phyloP scores from a whole-genome alignment of 2,888 invertebrate genomes.

The Ptychoptera albimana region DNA sequence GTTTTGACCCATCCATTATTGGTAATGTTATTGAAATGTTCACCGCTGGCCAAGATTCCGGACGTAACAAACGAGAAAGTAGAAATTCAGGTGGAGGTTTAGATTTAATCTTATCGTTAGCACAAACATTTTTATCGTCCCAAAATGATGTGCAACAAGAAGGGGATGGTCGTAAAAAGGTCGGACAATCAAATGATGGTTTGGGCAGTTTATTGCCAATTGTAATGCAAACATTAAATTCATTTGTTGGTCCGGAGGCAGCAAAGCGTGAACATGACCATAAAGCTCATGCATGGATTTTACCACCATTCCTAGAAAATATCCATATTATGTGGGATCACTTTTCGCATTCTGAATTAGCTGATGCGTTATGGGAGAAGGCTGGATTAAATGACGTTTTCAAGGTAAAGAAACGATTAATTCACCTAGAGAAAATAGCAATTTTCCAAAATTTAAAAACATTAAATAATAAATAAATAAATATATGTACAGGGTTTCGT shows the following conservation, averaged over 20 bases:
- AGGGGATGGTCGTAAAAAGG: slow-evolving; percentile 16
- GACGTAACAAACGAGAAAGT: background rate
- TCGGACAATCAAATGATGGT: slow-evolving; percentile 14
- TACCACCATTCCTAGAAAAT: slow-evolving; percentile 54
- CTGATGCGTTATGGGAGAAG: slow-evolving; percentile 53
- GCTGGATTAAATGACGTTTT: slow-evolving; percentile 54
- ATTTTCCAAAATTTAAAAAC: background rate
- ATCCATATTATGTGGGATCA: slow-evolving; percentile 62
- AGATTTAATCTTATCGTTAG: slow-evolving; percentile 36
- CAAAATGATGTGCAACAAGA: slow-evolving; percentile 18
- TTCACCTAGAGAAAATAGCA: background rate
- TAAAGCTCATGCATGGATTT: slow-evolving; percentile 50
- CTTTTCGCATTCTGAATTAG: slow-evolving; percentile 62
- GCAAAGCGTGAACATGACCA: slow-evolving; percentile 43
- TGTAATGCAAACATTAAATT: slow-evolving; percentile 45
- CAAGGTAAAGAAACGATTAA: slow-evolving; percentile 25
- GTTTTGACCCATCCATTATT: slow-evolving; percentile 39
- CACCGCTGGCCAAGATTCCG: slow-evolving; percentile 22
- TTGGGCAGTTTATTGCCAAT: slow-evolving; percentile 45
- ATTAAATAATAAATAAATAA: background rate
- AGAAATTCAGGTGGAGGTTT: slow-evolving; percentile 34
- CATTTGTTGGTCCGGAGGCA: slow-evolving; percentile 44
- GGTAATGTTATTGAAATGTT: slow-evolving; percentile 40
- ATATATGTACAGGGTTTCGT: slow-evolving; percentile 37
- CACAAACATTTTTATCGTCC: slow-evolving; percentile 37